Base-by-base conservation (phyloP, 2,888 invertebrate genomes). In the Galeopsomyia nigrocyanea region DNA sequence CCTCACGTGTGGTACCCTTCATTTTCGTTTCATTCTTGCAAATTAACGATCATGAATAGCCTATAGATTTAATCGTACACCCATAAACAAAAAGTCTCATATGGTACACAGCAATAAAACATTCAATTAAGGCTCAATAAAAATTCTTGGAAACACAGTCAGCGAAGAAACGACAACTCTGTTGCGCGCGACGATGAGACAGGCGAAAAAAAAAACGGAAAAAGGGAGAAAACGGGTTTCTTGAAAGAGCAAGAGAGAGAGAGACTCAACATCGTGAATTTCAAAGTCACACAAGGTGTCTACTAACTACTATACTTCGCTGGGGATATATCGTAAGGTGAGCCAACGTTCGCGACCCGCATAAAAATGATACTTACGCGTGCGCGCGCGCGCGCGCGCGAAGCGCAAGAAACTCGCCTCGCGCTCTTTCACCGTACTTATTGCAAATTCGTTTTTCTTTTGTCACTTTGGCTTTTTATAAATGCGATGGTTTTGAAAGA, bases 261-360 rank as follows among this genome's bases (percentile, higher is more conserved):
- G n/a, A 19, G 19, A 9, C 17, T 39, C n/a, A 10, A 46, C 26
- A 47, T 66, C 21, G 49, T 47, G 58, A 62, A 67, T 51, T 63
- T 71, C 51, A 57, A 61, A 61, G 62, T 72, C 71, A 22, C 57
- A 56, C 46, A 47, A 66, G 57, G 51, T 56, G 57, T 62, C 62
- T 56, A 50, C 21, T 53, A 39, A 39, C 39, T 3, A 13, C 39
- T 39, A 39, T 10, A 39, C 10, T 26, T 56, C 61, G n/a, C 55
- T 39, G 49, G 53, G 63, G 63, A 63, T 39, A 39, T 39, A 68
- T 72, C 56, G 67, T 58, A 68, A 71, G 67, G 7, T 16, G 62
- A 71, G 57, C 63, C 58, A 56, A 51, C 10, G 5, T 55, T 68
- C 61, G 67, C 26, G 72, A 16, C 63, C 72, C 63, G 67, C 67